phyloP scores from a whole-genome alignment of 2,888 invertebrate species.

The Drosophila borealis region DNA sequence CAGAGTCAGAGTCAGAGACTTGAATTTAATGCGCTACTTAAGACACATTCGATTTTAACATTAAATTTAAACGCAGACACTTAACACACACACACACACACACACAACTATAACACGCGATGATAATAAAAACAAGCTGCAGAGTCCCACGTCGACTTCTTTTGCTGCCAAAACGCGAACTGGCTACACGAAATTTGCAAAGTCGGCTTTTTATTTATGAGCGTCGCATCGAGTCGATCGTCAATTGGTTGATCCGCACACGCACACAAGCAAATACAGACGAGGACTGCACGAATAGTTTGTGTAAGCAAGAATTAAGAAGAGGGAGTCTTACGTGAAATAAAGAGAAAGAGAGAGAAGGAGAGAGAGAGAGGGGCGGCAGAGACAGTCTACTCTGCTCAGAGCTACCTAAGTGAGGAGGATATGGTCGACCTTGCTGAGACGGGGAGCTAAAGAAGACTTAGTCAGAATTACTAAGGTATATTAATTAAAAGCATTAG shows the following conservation, averaged over 20 bases:
- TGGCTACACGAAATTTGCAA: constrained; percentile 41
- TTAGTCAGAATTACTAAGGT: too few relatives aligned
- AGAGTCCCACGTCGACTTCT: constrained; percentile 37
- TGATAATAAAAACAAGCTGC: constrained; percentile 13
- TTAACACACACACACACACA: constrained; percentile 6
- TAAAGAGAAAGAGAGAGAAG: too few relatives aligned
- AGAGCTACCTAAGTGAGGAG: too few relatives aligned
- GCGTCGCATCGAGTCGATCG: constrained; percentile 47
- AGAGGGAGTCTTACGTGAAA: too few relatives aligned
- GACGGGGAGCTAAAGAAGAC: too few relatives aligned
- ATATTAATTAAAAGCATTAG: too few relatives aligned
- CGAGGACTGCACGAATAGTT: constrained; percentile 29
- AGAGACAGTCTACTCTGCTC: too few relatives aligned
- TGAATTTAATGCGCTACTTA: constrained; percentile 33
- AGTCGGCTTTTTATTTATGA: constrained; percentile 64
- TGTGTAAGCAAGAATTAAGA: too few relatives aligned
- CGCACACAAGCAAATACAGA: constrained; percentile 7
- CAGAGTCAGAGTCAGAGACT: constrained; percentile 37
- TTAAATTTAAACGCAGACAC: constrained; percentile 20
- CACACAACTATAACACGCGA: constrained; percentile 29
- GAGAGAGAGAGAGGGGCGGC: too few relatives aligned
- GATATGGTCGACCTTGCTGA: too few relatives aligned
- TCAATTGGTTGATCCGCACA: constrained; percentile 38
- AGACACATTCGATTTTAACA: constrained; percentile 31
- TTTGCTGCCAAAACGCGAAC: constrained; percentile 60